Conservation (phyloP, 2,113 vertebrate species). For the Oryzias javanicus region DNA sequence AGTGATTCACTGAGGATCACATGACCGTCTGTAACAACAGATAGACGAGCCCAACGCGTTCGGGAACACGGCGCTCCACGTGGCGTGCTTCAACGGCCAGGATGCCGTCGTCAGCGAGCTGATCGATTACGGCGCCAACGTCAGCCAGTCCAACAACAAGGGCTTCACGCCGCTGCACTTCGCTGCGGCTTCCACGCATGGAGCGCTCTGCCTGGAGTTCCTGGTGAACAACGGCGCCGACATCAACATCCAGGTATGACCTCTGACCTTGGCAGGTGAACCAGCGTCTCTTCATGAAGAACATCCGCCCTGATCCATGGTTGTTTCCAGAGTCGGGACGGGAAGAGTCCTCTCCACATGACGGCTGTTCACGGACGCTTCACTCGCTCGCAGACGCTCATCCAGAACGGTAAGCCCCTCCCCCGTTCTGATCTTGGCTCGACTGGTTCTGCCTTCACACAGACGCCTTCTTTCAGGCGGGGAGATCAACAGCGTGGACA, state of each 20-base stretch:
- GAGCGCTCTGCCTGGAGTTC: conserved; percentile 91
- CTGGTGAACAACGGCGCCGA: conserved; percentile 94
- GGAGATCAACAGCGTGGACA: conserved; percentile 94
- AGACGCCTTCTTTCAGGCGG: conserved; percentile 75
- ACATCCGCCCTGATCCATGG: no score
- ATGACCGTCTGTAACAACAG: conserved; percentile 62
- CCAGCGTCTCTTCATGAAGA: no score
- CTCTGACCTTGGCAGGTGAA: background rate
- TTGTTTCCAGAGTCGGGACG: conserved; percentile 87
- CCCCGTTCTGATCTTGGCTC: background rate
- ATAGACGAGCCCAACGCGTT: conserved; percentile 94
- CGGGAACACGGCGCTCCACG: conserved; percentile 93
- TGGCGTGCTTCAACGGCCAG: conserved; percentile 95
- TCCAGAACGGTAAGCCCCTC: conserved; percentile 90
- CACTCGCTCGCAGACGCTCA: conserved; percentile 93
- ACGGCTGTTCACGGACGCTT: conserved; percentile 94
- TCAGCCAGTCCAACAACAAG: conserved; percentile 92
- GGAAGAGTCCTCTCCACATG: conserved; percentile 96
- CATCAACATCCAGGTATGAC: conserved; percentile 90
- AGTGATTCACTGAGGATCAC: no score
- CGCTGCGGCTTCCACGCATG: conserved; percentile 92
- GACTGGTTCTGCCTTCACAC: background rate
- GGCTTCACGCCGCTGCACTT: conserved; percentile 97
- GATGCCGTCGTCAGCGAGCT: conserved; percentile 93
- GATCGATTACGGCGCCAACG: conserved; percentile 93